Base-by-base conservation (phyloP, 2,888 invertebrate species). In the Molanna angustata region DNA sequence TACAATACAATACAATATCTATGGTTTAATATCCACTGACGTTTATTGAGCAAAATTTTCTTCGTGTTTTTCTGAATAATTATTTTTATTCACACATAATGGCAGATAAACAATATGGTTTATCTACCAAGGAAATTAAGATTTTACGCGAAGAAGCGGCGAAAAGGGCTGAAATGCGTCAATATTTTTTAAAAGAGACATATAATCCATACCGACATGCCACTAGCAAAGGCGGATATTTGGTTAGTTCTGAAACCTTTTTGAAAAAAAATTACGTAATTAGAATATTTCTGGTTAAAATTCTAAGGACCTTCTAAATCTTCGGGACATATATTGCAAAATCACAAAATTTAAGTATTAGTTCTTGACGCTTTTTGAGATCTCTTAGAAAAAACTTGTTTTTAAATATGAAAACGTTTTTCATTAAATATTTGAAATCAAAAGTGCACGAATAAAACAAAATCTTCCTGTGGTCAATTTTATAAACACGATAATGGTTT, bases 161-260 rank as follows among this genome's bases (percentile, higher is more conserved):
- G 58, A 72, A 82, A 62, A 79, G 87, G 59, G 70, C 76, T 47
- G 70, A 68, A 31, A 67, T 87, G 60, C 79, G 91, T 58, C 72
- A 77, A n/a, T 83, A 90, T 65, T 94, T 84, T 67, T 66, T 86
- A 17, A 88, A 86, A 68, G 80, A 86, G 64, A 69, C 72, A 19
- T 75, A 82, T 0, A 85, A 90, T 69, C 94, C 94, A 2, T 80
- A 80, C 66, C 79, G 81, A 64, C 83, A 86, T 74, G 82, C 80
- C 11, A 70, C 76, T 0, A 76, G 75, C 11, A 82, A 85, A 68
- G 83, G 84, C 62, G 88, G 88, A 42, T 74, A 79, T 68, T 74
- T 88, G 67, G 89, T 90, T 78, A 79, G 86, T 83, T 65, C 32
- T 18, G 35, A 43, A 22, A 35, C n/a, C 39, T 17, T 9, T 35